A percentile compares a stretch with the other conserved stretches of the same genome.
Evolutionary conservation across 2,113 vertebrate species (phyloP).

Genomic region (Rhagologus leucostigma): DNA sequence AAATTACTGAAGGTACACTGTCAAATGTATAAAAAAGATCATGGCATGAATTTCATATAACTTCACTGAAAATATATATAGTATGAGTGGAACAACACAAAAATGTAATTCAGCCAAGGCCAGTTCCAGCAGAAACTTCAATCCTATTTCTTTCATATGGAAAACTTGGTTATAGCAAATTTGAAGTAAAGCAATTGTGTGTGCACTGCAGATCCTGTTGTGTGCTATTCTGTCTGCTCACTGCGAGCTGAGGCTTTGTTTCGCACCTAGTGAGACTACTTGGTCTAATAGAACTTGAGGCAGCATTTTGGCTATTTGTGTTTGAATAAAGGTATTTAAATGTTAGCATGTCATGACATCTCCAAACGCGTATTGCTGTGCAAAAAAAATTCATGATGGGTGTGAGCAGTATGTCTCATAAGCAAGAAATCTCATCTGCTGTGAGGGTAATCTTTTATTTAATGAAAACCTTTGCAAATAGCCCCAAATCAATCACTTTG

Average conservation of each 20-base stretch:
- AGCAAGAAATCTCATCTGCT: background rate
- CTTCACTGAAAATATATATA: background rate
- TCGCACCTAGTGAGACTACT: background rate
- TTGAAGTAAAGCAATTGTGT: background rate
- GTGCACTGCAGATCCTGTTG: background rate
- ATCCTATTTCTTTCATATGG: background rate
- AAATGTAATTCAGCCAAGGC: background rate
- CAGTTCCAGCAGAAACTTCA: background rate
- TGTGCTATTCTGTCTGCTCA: background rate
- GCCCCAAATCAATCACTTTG: background rate
- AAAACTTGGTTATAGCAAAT: background rate
- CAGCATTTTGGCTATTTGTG: background rate
- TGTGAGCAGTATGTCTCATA: background rate
- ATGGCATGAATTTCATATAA: background rate
- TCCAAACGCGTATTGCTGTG: background rate
- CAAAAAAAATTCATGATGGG: background rate
- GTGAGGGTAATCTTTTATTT: background rate
- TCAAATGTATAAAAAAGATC: background rate
- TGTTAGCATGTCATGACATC: background rate
- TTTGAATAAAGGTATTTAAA: slow-evolving; percentile 33
- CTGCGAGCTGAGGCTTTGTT: background rate
- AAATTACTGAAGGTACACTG: background rate
- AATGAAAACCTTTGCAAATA: background rate
- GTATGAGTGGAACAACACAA: background rate
- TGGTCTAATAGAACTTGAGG: background rate